Percentiles rank a stretch among this genome's conserved stretches.
These are phyloP conservation scores for Neotoxoptera formosana DNA, from an alignment of 1,140 invertebrate species.

Conservation along the genomic window DNA sequence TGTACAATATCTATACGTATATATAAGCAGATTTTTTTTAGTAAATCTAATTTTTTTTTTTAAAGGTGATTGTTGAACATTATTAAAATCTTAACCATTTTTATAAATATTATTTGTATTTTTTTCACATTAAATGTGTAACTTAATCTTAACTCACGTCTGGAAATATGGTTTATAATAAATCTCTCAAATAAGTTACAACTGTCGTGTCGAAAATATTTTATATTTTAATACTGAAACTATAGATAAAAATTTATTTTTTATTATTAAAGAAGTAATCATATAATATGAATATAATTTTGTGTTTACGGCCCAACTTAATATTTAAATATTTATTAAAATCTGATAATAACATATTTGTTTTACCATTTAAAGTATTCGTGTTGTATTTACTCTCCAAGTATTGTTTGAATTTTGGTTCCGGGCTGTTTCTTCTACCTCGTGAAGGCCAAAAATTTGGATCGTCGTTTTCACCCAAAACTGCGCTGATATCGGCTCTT, in stretches of 20 bases:
- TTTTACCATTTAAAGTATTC: conserved; percentile 37
- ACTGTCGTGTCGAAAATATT: background rate
- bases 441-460: conserved; percentile 60
- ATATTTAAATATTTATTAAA: background rate
- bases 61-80: background rate
- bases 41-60: too few species aligned
- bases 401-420: conserved; percentile 35
- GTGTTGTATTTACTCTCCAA: conserved; percentile 22
- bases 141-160: background rate
- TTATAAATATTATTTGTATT: background rate
- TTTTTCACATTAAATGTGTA: background rate
- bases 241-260: background rate
- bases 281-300: background rate
- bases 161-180: background rate
- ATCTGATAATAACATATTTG: background rate
- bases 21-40: too few species aligned
- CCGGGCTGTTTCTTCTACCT: conserved; percentile 57
- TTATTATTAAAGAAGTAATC: background rate
- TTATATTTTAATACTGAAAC: background rate
- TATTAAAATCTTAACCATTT: background rate
- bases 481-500: conserved; percentile 58
- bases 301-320: too few species aligned
- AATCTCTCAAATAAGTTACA: background rate
- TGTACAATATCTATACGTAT: too few species aligned
- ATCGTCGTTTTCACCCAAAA: conserved; percentile 58